A percentile compares a stretch with the other conserved stretches of the same genome.
Evolutionary conservation across 2,888 invertebrate species (phyloP).

Genomic region (Hirtodrosophila alboralis): DNA sequence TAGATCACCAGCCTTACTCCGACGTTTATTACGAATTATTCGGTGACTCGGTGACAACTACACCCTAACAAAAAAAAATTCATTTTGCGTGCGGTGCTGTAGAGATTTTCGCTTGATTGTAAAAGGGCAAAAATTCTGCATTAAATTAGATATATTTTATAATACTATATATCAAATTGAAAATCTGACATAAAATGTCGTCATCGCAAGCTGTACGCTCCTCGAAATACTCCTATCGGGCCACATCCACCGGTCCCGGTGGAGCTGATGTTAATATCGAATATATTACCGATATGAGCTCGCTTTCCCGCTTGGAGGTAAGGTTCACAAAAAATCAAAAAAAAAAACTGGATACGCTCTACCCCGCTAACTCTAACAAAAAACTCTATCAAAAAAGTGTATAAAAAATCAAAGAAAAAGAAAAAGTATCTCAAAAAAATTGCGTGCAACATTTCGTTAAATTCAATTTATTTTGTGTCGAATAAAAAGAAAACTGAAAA

Average conservation of each 20-base stretch:
- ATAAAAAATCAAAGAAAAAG: slow-evolving; percentile 2
- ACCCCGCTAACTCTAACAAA: no score
- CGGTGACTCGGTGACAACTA: slow-evolving; percentile 85
- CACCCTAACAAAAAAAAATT: no score
- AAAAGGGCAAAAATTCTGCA: slow-evolving; percentile 19
- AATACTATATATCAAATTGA: no score
- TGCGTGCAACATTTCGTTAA: slow-evolving; percentile 24
- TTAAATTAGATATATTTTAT: no score
- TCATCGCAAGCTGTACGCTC: slow-evolving; percentile 91
- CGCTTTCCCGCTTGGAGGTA: slow-evolving; percentile 98
- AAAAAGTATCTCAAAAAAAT: slow-evolving; percentile 25
- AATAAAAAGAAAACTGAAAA: slow-evolving; percentile 22
- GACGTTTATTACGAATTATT: slow-evolving; percentile 85
- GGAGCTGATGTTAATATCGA: slow-evolving; percentile 96
- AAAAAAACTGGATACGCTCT: slow-evolving; percentile 13
- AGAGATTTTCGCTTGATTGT: slow-evolving; percentile 68
- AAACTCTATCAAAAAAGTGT: slow-evolving; percentile 23
- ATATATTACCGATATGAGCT: slow-evolving; percentile 96
- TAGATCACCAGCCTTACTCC: slow-evolving; percentile 85
- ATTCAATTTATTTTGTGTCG: slow-evolving; percentile 28
- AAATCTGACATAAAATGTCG: slow-evolving; percentile 86
- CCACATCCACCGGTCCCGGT: slow-evolving; percentile 92
- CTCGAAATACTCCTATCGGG: slow-evolving; percentile 96
- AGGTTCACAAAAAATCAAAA: no score
- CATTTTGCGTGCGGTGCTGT: slow-evolving; percentile 80